phyloP scores from a whole-genome alignment of 23 tunicate genomes.

The Trididemnum clinides region DNA sequence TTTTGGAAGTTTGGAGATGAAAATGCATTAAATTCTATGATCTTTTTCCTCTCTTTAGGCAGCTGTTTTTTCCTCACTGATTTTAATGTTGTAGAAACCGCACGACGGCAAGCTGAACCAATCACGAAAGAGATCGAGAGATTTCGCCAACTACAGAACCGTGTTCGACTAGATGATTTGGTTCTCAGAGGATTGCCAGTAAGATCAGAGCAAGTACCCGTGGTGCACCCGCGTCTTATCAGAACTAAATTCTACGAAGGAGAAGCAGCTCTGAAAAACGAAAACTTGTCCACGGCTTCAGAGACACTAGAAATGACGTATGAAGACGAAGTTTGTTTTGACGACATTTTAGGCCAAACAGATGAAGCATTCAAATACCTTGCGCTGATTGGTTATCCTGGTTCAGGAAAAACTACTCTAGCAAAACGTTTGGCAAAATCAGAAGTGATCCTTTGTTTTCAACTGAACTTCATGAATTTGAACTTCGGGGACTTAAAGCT shows the following conservation, averaged over 20 bases:
- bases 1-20: too few species aligned
- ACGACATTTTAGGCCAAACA: background rate
- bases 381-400: constrained; percentile 36
- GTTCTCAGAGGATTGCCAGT: background rate
- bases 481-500: constrained; percentile 1
- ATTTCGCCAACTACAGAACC: background rate
- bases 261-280: background rate
- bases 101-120: too few species aligned
- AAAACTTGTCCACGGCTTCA: background rate
- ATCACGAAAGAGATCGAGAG: too few species aligned
- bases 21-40: too few species aligned
- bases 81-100: too few species aligned
- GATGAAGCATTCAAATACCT: background rate
- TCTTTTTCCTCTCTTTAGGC: too few species aligned
- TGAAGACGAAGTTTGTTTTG: background rate
- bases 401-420: constrained; percentile 38
- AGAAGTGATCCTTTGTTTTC: background rate
- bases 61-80: too few species aligned
- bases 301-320: background rate
- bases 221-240: constrained; percentile 1
- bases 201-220: background rate
- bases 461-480: constrained; percentile 20
- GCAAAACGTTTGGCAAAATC: constrained; percentile 13
- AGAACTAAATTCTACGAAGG: background rate
- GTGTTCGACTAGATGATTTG: background rate